Evolutionary conservation across 2,797 vertebrate species (phyloP).

Genomic region (Distichodus sexfasciatus): DNA sequence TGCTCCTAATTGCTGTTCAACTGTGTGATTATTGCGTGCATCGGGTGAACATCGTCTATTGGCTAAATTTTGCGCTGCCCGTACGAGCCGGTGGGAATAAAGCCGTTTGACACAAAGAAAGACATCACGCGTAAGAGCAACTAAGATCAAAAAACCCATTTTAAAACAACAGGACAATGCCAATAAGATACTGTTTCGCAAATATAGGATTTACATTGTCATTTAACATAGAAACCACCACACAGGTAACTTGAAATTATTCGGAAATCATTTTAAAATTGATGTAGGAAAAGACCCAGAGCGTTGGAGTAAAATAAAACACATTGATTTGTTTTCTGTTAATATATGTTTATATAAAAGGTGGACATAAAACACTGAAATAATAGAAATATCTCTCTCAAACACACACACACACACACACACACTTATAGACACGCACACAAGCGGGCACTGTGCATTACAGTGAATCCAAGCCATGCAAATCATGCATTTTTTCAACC

Average conservation of each 20-base stretch:
- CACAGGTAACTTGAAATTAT: no score
- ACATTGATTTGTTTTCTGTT: no score
- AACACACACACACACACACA: neutral
- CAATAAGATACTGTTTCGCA: neutral
- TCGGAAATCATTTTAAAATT: no score
- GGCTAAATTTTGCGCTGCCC: neutral
- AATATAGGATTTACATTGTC: neutral
- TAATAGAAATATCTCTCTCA: constrained; percentile 9
- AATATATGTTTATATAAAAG: no score
- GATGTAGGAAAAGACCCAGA: neutral
- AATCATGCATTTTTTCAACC: neutral
- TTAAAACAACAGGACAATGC: no score
- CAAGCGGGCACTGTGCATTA: constrained; percentile 26
- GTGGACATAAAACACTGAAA: constrained; percentile 4
- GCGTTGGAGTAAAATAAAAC: neutral
- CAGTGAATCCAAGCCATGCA: neutral
- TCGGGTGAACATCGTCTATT: neutral
- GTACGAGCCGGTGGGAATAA: neutral
- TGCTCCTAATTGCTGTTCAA: neutral
- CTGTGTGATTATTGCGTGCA: neutral
- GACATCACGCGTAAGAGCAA: neutral
- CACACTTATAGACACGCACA: neutral
- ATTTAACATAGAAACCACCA: neutral
- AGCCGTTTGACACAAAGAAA: neutral
- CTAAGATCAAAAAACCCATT: neutral